Percentiles rank a stretch among this genome's conserved stretches.
phyloP scores from a whole-genome alignment of 2,797 vertebrate genomes.

The Lepilemur septentrionalis region DNA sequence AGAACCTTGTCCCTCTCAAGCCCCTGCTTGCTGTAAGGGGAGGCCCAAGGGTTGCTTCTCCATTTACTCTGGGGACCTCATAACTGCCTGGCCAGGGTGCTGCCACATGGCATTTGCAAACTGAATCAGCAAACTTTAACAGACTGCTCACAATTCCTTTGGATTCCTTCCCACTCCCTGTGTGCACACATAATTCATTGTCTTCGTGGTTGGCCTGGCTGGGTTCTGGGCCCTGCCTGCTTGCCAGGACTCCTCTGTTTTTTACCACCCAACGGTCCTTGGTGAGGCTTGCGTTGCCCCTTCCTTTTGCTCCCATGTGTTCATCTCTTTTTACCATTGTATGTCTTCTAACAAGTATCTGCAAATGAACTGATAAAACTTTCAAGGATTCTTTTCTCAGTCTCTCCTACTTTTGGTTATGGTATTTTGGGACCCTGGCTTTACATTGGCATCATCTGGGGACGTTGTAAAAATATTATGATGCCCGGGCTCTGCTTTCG shows the following conservation, averaged over 20 bases:
- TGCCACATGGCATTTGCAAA: background rate
- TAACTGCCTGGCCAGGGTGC: background rate
- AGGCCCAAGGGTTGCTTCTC: background rate
- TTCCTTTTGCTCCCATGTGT: background rate
- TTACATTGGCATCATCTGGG: background rate
- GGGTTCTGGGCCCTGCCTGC: background rate
- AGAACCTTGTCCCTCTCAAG: background rate
- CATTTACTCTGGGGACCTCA: background rate
- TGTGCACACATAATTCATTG: background rate
- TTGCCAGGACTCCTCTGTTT: background rate
- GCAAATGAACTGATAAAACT: background rate
- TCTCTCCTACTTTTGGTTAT: background rate
- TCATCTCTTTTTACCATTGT: background rate
- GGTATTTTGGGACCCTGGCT: background rate
- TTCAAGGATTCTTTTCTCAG: background rate
- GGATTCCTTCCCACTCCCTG: background rate
- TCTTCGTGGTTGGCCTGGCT: background rate
- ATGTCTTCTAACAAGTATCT: background rate
- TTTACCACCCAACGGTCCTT: background rate
- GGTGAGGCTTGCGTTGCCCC: background rate
- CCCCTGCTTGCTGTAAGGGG: background rate
- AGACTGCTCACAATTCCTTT: background rate
- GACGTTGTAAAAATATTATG: background rate
- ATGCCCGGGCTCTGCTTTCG: background rate
- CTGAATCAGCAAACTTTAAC: background rate